phyloP scores from a whole-genome alignment of 2,797 vertebrate genomes.

The Trematomus bernacchii region DNA sequence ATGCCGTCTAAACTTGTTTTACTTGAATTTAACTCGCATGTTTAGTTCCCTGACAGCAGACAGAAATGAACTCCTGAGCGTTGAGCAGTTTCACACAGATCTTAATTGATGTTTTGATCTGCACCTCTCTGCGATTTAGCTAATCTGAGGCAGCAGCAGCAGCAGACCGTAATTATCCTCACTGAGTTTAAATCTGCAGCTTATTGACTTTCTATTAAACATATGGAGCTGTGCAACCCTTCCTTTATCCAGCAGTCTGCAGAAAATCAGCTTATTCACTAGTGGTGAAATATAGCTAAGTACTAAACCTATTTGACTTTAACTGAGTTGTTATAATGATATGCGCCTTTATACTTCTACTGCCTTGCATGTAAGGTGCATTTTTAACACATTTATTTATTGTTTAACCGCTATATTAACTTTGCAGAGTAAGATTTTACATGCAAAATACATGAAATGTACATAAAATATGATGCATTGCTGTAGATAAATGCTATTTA shows the following conservation, averaged over 20 bases:
- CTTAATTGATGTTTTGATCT: slow-evolving; percentile 68
- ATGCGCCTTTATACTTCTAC: neutral
- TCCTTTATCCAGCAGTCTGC: neutral
- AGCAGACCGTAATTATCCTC: slow-evolving; percentile 66
- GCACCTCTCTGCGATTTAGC: slow-evolving; percentile 73
- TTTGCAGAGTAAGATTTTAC: neutral
- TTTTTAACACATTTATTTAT: neutral
- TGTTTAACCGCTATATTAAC: neutral
- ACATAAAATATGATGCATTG: too few species aligned
- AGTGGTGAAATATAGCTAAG: neutral
- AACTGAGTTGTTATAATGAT: neutral
- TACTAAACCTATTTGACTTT: neutral
- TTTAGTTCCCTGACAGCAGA: slow-evolving; percentile 6
- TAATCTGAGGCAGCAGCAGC: slow-evolving; percentile 27
- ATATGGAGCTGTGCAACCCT: neutral
- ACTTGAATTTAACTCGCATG: neutral
- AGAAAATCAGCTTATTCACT: neutral
- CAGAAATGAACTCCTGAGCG: slow-evolving; percentile 18
- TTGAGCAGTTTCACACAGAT: slow-evolving; percentile 10
- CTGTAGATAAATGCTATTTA: neutral
- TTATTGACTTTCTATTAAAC: slow-evolving; percentile 10
- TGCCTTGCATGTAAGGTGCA: neutral
- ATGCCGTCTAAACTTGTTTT: slow-evolving; percentile 6
- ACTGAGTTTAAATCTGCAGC: slow-evolving; percentile 2
- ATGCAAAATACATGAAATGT: too few species aligned